Conservation (phyloP, 1,140 invertebrate species). For the Brachionus calyciflorus region DNA sequence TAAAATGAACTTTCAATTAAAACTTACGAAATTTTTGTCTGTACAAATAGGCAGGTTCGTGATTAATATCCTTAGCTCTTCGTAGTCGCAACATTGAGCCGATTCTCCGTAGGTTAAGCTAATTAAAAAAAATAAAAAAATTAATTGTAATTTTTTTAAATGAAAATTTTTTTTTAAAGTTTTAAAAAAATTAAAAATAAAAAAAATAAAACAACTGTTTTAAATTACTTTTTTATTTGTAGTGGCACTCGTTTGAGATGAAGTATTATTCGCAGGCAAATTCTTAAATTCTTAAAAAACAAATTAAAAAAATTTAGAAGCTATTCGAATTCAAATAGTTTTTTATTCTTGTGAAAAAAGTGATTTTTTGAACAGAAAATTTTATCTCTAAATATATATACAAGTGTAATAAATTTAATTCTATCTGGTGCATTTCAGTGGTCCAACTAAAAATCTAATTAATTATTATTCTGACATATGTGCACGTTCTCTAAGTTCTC, state of each 20-base stretch:
- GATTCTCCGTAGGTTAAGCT: conserved; percentile 31
- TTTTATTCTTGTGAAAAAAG: no score
- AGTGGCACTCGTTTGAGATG: conserved; percentile 1
- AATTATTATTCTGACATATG: conserved; percentile 26
- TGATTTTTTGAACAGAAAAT: no score
- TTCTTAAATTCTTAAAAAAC: conserved; percentile 22
- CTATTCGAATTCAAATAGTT: neutral
- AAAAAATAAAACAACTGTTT: conserved; percentile 22
- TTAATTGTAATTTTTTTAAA: neutral
- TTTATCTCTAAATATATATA: neutral
- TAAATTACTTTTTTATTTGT: conserved; percentile 20
- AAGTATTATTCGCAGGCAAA: neutral
- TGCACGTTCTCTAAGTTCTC: neutral
- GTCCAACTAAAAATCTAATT: neutral
- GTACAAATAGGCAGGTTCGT: conserved; percentile 43
- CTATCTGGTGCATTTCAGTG: neutral
- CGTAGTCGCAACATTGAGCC: conserved; percentile 40
- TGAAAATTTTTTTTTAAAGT: neutral
- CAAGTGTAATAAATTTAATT: neutral
- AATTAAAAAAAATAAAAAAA: conserved; percentile 33
- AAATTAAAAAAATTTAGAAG: conserved; percentile 18
- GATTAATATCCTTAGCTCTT: conserved; percentile 44
- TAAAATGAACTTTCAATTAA: neutral
- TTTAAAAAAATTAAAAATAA: no score
- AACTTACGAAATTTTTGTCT: conserved; percentile 40